Percentiles rank a stretch among this genome's conserved stretches.
phyloP scores from a whole-genome alignment of 2,113 vertebrate genomes.

The Synchiropus splendidus region DNA sequence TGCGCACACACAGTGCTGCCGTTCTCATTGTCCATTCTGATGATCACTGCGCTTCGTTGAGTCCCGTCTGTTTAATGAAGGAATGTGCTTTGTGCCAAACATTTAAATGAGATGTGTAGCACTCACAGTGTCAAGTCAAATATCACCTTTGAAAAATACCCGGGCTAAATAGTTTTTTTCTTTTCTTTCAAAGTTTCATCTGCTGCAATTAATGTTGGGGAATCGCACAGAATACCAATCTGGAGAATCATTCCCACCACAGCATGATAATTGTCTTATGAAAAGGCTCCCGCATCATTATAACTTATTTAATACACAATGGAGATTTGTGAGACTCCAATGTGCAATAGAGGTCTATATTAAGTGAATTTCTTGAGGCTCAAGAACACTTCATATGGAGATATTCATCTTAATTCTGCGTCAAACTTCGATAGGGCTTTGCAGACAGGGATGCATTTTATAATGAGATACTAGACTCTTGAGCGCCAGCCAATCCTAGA shows the following conservation, averaged over 20 bases:
- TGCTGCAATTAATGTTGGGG: conserved; percentile 26
- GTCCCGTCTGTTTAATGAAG: too few relatives aligned
- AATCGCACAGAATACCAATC: conserved; percentile 32
- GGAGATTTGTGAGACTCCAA: conserved; percentile 21
- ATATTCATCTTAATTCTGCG: too few relatives aligned
- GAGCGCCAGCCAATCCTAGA: too few relatives aligned
- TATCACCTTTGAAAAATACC: conserved; percentile 9
- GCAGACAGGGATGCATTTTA: conserved; percentile 66
- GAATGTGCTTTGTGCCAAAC: too few relatives aligned
- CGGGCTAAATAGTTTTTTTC: conserved; percentile 21
- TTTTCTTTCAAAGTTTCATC: conserved; percentile 36
- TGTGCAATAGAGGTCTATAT: too few relatives aligned
- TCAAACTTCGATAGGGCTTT: too few relatives aligned
- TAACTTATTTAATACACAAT: conserved; percentile 42
- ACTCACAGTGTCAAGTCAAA: conserved; percentile 30
- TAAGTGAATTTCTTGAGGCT: too few relatives aligned
- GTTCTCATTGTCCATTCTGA: too few relatives aligned
- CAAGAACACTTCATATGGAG: background rate
- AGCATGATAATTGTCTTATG: conserved; percentile 41
- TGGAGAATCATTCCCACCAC: conserved; percentile 29
- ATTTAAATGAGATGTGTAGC: conserved; percentile 12
- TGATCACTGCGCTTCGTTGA: too few relatives aligned
- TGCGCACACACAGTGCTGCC: background rate
- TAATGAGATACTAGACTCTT: conserved; percentile 57
- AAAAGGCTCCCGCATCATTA: conserved; percentile 43